A percentile compares a stretch with the other conserved stretches of the same genome.
Evolutionary conservation across 2,888 invertebrate species (phyloP).

Genomic region (Ametastegia equiseti): DNA sequence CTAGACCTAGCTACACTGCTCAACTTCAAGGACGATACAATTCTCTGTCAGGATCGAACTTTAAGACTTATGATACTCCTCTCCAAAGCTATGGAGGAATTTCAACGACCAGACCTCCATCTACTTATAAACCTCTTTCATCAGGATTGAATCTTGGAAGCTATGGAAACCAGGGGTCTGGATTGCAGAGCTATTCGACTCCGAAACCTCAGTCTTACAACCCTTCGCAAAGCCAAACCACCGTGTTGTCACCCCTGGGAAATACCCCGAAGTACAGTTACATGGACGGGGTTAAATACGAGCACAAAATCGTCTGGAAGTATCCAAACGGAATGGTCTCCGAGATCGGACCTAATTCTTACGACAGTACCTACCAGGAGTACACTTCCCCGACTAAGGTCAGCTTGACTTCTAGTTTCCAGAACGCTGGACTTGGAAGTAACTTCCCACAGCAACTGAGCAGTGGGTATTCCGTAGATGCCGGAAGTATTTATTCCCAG

Average conservation of each 20-base stretch:
- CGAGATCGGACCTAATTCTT: conserved; percentile 67
- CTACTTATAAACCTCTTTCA: background rate
- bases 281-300: conserved; percentile 71
- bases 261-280: conserved; percentile 66
- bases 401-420: background rate
- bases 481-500: conserved; percentile 65
- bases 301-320: conserved; percentile 74
- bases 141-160: background rate
- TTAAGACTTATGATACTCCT: background rate
- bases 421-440: conserved; percentile 30
- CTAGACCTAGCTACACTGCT: conserved; percentile 35
- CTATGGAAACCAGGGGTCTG: background rate
- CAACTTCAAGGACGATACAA: background rate
- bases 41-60: conserved; percentile 1
- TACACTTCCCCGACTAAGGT: conserved; percentile 3
- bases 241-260: conserved; percentile 33
- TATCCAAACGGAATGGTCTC: conserved; percentile 72
- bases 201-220: background rate
- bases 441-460: conserved; percentile 53
- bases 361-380: conserved; percentile 59
- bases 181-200: conserved; percentile 23
- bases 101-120: background rate
- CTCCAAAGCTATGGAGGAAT: background rate
- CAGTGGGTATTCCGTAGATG: conserved; percentile 56
- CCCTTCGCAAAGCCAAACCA: conserved; percentile 5